These are phyloP conservation scores for Gymnarchus niloticus DNA, from an alignment of 2,113 vertebrate genomes.

Conservation along the genomic window DNA sequence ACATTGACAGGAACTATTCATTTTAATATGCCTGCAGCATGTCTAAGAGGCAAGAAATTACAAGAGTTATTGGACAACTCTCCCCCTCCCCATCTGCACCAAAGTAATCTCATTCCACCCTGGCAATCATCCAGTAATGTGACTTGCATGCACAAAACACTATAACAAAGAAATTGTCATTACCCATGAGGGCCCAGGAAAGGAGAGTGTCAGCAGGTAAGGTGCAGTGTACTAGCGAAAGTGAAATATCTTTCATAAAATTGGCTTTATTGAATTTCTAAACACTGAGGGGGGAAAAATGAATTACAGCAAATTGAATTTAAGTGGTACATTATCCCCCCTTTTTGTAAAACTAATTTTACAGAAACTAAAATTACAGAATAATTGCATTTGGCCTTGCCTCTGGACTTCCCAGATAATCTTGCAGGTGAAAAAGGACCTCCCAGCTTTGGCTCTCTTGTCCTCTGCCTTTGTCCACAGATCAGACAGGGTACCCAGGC, in stretches of 20 bases:
- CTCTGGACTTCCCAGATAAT: background rate
- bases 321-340: background rate
- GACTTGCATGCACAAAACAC: background rate
- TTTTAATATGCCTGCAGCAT: background rate
- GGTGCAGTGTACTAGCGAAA: background rate
- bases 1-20: background rate
- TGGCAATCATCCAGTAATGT: background rate
- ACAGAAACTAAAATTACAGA: background rate
- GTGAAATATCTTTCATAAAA: background rate
- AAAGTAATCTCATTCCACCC: background rate
- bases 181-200: background rate
- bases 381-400: conserved; percentile 6
- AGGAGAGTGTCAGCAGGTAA: background rate
- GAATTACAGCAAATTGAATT: conserved; percentile 11
- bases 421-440: background rate
- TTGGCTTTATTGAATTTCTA: conserved; percentile 8
- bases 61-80: background rate
- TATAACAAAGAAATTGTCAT: background rate
- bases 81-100: background rate
- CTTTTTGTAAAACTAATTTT: background rate
- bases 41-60: no score
- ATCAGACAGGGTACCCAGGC: background rate
- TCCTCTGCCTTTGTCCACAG: background rate
- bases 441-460: background rate
- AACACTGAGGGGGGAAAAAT: background rate